Evolutionary conservation across 1,140 invertebrate species (phyloP), one percentile per base, ranked within the genome.

Genomic region (Alviniconcha marisindica): DNA sequence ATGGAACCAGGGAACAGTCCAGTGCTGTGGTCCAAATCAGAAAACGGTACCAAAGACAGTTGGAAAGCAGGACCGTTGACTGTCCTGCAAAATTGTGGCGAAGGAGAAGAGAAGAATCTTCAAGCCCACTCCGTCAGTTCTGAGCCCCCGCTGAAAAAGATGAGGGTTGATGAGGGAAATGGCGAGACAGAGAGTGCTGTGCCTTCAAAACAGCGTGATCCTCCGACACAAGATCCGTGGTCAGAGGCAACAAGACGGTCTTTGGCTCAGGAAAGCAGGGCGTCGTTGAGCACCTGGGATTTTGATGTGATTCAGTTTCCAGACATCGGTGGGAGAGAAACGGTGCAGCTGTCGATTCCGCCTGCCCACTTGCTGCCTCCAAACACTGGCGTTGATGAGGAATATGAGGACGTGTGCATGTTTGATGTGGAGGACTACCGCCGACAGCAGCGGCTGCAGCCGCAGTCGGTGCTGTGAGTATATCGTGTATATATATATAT

Each of bases 221-320:
- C 5, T 15, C 5, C n/a, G 12, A 33, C 2, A 2, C 7, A 31
- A 12, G 66, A 77, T 42, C 42, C 31, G 0, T 83, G 71, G 81
- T 76, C 73, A 12, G 31, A 14, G 14, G 71, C 71, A 10, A 83
- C 44, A 5, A 21, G 24, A n/a, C 31, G 40, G 38, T 51, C 82
- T 21, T 21, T 66, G 44, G 14, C 21, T 42, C 14, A 76, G 54
- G 28, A 31, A n/a, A 63, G 28, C 48, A 77, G n/a, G 24, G 71
- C 21, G 5, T n/a, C 38, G 42, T 42, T 42, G 14, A 81, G 44
- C 77, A 83, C 51, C 3, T 91, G 88, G 88, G 77, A 90, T 73
- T 90, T 90, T 81, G 71, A 81, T 21, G 60, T 73, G 18, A 85
- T 90, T 24, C 21, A 54, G 24, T 88, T 91, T 42, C 90, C 89